These are phyloP conservation scores for Heterodera filipjevi DNA, from an alignment of 2,888 invertebrate species.

Conservation along the genomic window DNA sequence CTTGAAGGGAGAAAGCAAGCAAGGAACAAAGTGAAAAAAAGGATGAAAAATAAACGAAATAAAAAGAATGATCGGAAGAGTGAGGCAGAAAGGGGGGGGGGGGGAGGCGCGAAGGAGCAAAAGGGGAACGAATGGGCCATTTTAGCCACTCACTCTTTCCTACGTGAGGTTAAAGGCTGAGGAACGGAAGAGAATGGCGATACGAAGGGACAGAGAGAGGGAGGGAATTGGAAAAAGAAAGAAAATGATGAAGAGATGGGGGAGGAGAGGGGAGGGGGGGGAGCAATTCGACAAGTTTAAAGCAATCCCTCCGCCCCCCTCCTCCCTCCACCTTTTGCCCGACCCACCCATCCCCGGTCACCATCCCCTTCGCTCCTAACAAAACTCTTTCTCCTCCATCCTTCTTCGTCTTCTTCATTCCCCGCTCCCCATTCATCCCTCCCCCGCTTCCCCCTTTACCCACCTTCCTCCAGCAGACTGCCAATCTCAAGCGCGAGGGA, in stretches of 20 bases:
- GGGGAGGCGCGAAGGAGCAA: neutral
- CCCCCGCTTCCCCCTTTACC: neutral
- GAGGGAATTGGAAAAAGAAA: neutral
- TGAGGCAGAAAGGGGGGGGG: neutral
- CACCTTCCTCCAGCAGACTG: neutral
- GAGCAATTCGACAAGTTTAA: neutral
- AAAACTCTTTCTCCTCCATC: neutral
- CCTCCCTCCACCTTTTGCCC: neutral
- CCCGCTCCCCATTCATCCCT: neutral
- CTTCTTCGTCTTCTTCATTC: neutral
- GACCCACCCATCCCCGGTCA: constrained; percentile 1
- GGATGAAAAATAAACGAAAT: constrained; percentile 5
- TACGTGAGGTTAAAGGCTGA: constrained; percentile 7
- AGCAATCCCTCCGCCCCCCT: neutral
- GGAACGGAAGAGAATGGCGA: neutral
- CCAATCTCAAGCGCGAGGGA: constrained; percentile 16
- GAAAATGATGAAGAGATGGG: neutral
- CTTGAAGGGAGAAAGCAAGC: constrained; percentile 4
- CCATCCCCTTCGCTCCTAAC: neutral
- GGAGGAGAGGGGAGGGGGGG: neutral
- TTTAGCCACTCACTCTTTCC: neutral
- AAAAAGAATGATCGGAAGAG: neutral
- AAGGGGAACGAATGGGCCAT: neutral
- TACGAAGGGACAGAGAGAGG: neutral
- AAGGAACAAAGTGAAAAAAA: constrained; percentile 14